Evolutionary conservation across 2,797 vertebrate species (phyloP).

Genomic region (Enteromius argenteus): DNA sequence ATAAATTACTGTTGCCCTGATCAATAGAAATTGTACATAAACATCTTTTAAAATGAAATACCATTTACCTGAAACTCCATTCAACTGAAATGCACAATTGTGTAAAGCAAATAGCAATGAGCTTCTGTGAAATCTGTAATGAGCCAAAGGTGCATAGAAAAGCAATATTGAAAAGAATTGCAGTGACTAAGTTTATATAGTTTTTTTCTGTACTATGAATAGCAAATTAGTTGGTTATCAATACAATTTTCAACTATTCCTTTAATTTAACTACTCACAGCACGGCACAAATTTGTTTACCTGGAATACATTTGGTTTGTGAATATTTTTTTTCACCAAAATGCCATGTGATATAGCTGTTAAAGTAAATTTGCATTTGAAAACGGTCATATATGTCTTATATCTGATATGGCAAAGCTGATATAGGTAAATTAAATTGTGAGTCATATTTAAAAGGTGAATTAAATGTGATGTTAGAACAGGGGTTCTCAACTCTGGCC

Average conservation of each 20-base stretch:
- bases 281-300: neutral
- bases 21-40: constrained; percentile 3
- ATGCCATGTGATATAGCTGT: neutral
- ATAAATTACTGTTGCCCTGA: neutral
- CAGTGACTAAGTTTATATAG: neutral
- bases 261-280: neutral
- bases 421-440: neutral
- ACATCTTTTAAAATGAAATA: constrained; percentile 1
- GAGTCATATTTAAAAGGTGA: neutral
- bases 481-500: neutral
- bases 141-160: neutral
- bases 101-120: neutral
- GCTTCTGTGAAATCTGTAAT: neutral
- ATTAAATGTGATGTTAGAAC: neutral
- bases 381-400: neutral
- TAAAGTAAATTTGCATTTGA: neutral
- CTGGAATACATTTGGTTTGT: neutral
- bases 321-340: neutral
- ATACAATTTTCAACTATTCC: neutral
- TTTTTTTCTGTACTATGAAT: neutral
- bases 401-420: neutral
- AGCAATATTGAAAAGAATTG: neutral
- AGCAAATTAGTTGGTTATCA: neutral
- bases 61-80: neutral
- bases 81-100: neutral